A percentile compares a stretch with the other conserved stretches of the same genome.
phyloP scores from a whole-genome alignment of 2,888 invertebrate genomes.

The Cerastoderma edule region DNA sequence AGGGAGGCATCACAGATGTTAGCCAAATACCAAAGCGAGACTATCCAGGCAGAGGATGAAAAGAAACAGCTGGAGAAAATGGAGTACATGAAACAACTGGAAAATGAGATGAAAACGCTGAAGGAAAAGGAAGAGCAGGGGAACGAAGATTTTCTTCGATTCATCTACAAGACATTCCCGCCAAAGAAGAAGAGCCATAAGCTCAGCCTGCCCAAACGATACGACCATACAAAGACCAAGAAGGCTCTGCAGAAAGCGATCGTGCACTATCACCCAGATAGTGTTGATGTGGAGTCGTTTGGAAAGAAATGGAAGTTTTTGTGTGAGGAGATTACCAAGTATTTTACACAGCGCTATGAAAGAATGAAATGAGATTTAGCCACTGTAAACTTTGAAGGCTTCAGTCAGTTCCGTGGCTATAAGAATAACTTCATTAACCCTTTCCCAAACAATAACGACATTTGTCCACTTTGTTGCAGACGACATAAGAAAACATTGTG shows the following conservation, averaged over 20 bases:
- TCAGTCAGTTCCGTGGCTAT: no score
- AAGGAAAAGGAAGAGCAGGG: slow-evolving; percentile 30
- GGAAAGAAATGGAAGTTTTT: slow-evolving; percentile 68
- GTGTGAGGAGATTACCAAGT: slow-evolving; percentile 69
- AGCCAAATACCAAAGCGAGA: slow-evolving; percentile 61
- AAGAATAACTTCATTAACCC: no score
- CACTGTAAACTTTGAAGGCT: no score
- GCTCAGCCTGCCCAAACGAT: slow-evolving; percentile 32
- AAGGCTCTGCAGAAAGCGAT: slow-evolving; percentile 63
- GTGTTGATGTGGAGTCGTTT: slow-evolving; percentile 51
- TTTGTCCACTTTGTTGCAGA: no score
- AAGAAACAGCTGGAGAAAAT: slow-evolving; percentile 44
- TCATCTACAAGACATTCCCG: slow-evolving; percentile 60
- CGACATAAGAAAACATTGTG: no score
- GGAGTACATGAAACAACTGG: slow-evolving; percentile 47
- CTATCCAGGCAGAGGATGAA: slow-evolving; percentile 50
- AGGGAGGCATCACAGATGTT: slow-evolving; percentile 53
- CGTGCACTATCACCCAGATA: slow-evolving; percentile 70
- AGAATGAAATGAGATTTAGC: slow-evolving; percentile 30
- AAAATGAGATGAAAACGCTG: slow-evolving; percentile 50
- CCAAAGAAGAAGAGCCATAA: slow-evolving; percentile 62
- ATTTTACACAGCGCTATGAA: slow-evolving; percentile 62
- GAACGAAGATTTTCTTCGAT: slow-evolving; percentile 56
- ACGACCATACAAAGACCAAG: slow-evolving; percentile 32
- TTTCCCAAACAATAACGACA: no score